phyloP scores from a whole-genome alignment of 2,888 invertebrate genomes.

The Acronicta leporina region DNA sequence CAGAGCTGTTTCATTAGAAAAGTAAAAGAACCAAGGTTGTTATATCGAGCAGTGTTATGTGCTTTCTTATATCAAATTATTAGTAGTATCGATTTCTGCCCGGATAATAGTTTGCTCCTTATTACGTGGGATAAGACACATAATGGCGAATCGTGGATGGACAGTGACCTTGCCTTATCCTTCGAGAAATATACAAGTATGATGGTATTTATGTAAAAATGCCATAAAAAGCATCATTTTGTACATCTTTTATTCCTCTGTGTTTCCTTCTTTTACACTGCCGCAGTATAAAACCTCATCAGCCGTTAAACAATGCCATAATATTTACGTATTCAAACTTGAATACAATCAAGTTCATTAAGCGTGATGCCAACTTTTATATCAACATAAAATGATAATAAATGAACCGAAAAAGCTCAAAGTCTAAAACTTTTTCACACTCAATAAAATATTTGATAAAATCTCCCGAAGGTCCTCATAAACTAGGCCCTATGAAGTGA shows the following conservation, averaged over 20 bases:
- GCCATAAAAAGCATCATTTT: too few species aligned
- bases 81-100: too few species aligned
- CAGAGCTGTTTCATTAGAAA: too few species aligned
- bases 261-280: neutral
- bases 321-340: slow-evolving; percentile 19
- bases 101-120: too few species aligned
- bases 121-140: too few species aligned
- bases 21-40: too few species aligned
- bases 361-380: slow-evolving; percentile 28
- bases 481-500: slow-evolving; percentile 69
- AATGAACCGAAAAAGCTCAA: slow-evolving; percentile 51
- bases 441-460: slow-evolving; percentile 70
- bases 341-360: slow-evolving; percentile 28
- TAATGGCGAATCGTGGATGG: too few species aligned
- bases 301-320: slow-evolving; percentile 17
- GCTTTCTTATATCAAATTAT: too few species aligned
- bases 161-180: too few species aligned
- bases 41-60: too few species aligned
- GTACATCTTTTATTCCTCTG: neutral
- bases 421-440: slow-evolving; percentile 61
- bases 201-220: too few species aligned
- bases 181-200: too few species aligned
- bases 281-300: neutral
- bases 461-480: slow-evolving; percentile 70
- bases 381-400: slow-evolving; percentile 45